Percentiles rank a stretch among this genome's conserved stretches.
These are phyloP conservation scores for Crax fasciolata DNA, from an alignment of 2,797 vertebrate genomes.

Conservation along the genomic window DNA sequence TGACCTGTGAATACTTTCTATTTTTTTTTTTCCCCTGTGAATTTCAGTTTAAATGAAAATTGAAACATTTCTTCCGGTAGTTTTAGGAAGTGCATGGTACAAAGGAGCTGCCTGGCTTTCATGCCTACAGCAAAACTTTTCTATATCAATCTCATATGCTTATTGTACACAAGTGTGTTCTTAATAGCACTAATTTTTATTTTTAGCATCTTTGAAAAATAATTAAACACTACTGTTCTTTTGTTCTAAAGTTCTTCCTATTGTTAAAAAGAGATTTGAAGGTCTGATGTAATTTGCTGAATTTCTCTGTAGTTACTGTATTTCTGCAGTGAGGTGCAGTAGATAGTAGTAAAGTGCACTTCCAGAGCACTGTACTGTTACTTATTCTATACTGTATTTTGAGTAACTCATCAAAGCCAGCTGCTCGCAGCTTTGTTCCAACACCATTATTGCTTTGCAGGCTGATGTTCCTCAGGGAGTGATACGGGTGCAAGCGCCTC, in stretches of 20 bases:
- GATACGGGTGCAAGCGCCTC: conserved; percentile 95
- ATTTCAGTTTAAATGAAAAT: conserved; percentile 1
- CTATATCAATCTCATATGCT: conserved; percentile 28
- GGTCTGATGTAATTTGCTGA: conserved; percentile 71
- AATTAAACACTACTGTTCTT: conserved; percentile 72
- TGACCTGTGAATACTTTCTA: background rate
- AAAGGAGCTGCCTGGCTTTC: background rate
- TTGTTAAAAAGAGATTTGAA: conserved; percentile 71
- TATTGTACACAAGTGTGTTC: conserved; percentile 57
- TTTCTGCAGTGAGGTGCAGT: conserved; percentile 70
- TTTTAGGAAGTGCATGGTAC: background rate
- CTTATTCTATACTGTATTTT: conserved; percentile 56
- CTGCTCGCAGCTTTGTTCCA: conserved; percentile 80
- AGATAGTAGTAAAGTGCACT: conserved; percentile 66
- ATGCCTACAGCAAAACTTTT: conserved; percentile 38
- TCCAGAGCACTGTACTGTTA: conserved; percentile 54
- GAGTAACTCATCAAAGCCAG: conserved; percentile 71
- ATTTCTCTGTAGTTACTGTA: conserved; percentile 59
- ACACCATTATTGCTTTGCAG: conserved; percentile 83
- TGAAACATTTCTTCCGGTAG: background rate
- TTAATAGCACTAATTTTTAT: conserved; percentile 75
- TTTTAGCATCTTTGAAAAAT: conserved; percentile 76
- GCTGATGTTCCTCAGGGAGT: conserved; percentile 91
- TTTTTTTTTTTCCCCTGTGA: background rate
- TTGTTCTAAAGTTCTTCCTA: conserved; percentile 69